Percentiles rank a stretch among this genome's conserved stretches.
phyloP scores from a whole-genome alignment of 2,113 vertebrate genomes.

The Bujurquina vittata region DNA sequence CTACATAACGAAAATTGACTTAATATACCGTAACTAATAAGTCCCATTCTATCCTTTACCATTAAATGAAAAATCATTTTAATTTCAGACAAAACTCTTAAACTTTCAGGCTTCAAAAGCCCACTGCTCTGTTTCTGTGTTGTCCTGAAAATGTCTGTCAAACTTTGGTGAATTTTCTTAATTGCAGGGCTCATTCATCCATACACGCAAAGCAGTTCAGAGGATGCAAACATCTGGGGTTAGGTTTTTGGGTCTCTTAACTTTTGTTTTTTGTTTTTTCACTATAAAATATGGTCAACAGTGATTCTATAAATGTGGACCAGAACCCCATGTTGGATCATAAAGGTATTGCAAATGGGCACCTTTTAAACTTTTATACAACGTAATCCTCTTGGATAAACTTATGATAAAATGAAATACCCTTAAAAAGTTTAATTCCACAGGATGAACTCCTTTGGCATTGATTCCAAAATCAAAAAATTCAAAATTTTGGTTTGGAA shows the following conservation, averaged over 20 bases:
- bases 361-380: too few relatives aligned
- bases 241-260: too few relatives aligned
- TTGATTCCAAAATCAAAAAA: neutral
- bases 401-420: too few relatives aligned
- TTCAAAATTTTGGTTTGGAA: neutral
- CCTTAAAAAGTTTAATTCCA: too few relatives aligned
- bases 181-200: too few relatives aligned
- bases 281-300: neutral
- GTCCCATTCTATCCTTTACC: accelerated
- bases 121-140: too few relatives aligned
- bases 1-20: neutral
- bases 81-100: accelerated
- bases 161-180: too few relatives aligned
- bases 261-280: neutral
- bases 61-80: neutral
- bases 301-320: neutral
- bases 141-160: too few relatives aligned
- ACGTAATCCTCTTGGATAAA: too few relatives aligned
- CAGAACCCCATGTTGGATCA: neutral
- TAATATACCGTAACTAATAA: neutral
- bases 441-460: too few relatives aligned
- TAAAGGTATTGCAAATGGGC: neutral
- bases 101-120: accelerated
- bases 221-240: too few relatives aligned
- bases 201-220: too few relatives aligned